phyloP scores from a whole-genome alignment of 2,888 invertebrate genomes.

The Ormyrus labotus region DNA sequence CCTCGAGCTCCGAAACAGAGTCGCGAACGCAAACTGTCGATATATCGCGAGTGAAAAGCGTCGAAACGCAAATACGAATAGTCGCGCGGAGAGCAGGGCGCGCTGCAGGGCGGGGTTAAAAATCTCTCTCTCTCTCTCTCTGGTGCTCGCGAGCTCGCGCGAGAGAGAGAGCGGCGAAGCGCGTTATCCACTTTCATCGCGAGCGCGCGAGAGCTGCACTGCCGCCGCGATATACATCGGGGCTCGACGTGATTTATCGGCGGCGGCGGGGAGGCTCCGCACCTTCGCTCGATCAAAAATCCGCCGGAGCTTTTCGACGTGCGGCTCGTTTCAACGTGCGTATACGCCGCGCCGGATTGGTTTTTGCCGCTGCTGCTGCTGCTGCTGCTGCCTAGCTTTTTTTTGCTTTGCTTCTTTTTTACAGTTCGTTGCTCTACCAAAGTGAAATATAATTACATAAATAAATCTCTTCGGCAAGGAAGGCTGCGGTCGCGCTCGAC shows the following conservation, averaged over 20 bases:
- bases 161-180: conserved; percentile 17
- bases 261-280: conserved; percentile 3
- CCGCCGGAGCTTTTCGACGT: conserved; percentile 60
- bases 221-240: conserved; percentile 27
- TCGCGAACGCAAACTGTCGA: conserved; percentile 29
- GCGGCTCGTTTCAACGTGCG: conserved; percentile 63
- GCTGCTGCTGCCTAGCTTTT: not conserved
- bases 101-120: conserved; percentile 23
- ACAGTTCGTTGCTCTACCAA: conserved; percentile 67
- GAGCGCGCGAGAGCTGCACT: conserved; percentile 24
- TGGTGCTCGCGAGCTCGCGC: not conserved
- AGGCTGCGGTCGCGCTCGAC: conserved; percentile 70
- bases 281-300: conserved; percentile 60
- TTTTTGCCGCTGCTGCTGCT: conserved; percentile 1
- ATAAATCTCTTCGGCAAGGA: conserved; percentile 73
- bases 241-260: conserved; percentile 55
- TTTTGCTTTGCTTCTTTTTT: conserved; percentile 46
- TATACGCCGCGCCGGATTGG: conserved; percentile 62
- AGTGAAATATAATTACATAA: conserved; percentile 68
- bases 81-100: not conserved
- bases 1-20: not conserved
- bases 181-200: conserved; percentile 60
- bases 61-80: conserved; percentile 36
- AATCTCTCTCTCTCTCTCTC: conserved; percentile 34
- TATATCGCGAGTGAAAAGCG: conserved; percentile 12